These are phyloP conservation scores for Brachionichthys hirsutus DNA, from an alignment of 2,113 vertebrate genomes.

Conservation along the genomic window DNA sequence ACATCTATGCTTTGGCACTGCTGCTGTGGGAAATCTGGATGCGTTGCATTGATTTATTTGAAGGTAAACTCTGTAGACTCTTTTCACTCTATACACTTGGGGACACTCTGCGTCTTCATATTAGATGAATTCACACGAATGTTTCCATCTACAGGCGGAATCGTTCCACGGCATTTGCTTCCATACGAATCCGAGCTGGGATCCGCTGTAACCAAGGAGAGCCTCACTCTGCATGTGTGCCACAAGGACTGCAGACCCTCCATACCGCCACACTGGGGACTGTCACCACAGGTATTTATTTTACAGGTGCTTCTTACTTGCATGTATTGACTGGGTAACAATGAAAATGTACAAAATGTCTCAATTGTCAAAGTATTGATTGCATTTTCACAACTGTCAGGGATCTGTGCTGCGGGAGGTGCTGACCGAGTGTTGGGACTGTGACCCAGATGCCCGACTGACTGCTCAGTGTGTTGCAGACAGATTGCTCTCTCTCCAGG, in stretches of 20 bases:
- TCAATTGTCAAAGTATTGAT: background rate
- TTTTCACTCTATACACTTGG: background rate
- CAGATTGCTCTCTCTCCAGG: conserved; percentile 55
- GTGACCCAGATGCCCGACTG: conserved; percentile 83
- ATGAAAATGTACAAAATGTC: background rate
- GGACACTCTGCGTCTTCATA: background rate
- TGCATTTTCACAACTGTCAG: conserved; percentile 51
- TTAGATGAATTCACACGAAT: background rate
- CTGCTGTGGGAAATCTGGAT: conserved; percentile 89
- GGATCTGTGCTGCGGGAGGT: conserved; percentile 72
- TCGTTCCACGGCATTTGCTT: conserved; percentile 76
- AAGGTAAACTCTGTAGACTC: conserved; percentile 77
- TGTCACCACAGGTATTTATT: conserved; percentile 75
- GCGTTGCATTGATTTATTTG: conserved; percentile 81
- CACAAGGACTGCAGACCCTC: conserved; percentile 78
- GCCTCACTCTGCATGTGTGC: conserved; percentile 75
- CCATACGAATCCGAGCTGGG: conserved; percentile 86
- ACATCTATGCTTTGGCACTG: conserved; percentile 85
- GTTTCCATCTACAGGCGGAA: conserved; percentile 68
- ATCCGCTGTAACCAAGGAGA: conserved; percentile 68
- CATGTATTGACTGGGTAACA: background rate
- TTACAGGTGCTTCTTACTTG: background rate
- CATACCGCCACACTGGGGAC: conserved; percentile 79
- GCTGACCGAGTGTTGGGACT: conserved; percentile 85
- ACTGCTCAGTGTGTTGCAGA: conserved; percentile 74